A percentile compares a stretch with the other conserved stretches of the same genome.
Conservation (phyloP, 2,888 invertebrate genomes). For the Leucania comma region DNA sequence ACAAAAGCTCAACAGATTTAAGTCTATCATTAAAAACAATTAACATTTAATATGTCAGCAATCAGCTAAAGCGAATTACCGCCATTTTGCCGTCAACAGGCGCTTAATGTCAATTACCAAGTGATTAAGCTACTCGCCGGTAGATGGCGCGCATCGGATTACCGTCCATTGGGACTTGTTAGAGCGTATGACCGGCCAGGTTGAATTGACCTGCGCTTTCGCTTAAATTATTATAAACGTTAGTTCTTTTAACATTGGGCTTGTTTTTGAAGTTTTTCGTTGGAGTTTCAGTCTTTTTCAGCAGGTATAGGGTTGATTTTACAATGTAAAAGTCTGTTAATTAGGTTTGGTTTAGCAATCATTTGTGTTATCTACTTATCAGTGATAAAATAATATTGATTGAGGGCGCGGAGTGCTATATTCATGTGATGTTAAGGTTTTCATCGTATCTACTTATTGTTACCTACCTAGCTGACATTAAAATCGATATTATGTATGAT, state of each 20-base stretch:
- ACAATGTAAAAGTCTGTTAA: conserved; percentile 27
- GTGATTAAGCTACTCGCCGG: conserved; percentile 83
- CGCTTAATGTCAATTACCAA: conserved; percentile 82
- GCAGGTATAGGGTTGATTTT: conserved; percentile 20
- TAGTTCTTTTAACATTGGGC: conserved; percentile 42
- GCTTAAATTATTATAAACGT: background rate
- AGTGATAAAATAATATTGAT: conserved; percentile 65
- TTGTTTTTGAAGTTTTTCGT: fast-evolving
- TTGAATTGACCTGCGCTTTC: conserved; percentile 46
- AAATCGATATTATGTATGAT: background rate
- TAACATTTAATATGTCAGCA: conserved; percentile 58
- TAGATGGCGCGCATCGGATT: conserved; percentile 83
- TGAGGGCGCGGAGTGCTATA: conserved; percentile 43
- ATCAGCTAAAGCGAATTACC: conserved; percentile 69
- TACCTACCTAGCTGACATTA: background rate
- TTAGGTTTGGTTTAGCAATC: conserved; percentile 54
- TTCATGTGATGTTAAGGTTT: conserved; percentile 11
- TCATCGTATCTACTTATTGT: background rate
- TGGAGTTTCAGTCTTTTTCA: background rate
- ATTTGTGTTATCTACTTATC: conserved; percentile 60
- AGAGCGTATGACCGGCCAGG: conserved; percentile 49
- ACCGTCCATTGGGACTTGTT: conserved; percentile 78
- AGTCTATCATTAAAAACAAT: conserved; percentile 50
- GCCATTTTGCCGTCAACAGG: conserved; percentile 69
- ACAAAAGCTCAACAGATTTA: background rate